Base-by-base conservation (phyloP, 2,888 invertebrate genomes). In the Zeuzera pyrina region DNA sequence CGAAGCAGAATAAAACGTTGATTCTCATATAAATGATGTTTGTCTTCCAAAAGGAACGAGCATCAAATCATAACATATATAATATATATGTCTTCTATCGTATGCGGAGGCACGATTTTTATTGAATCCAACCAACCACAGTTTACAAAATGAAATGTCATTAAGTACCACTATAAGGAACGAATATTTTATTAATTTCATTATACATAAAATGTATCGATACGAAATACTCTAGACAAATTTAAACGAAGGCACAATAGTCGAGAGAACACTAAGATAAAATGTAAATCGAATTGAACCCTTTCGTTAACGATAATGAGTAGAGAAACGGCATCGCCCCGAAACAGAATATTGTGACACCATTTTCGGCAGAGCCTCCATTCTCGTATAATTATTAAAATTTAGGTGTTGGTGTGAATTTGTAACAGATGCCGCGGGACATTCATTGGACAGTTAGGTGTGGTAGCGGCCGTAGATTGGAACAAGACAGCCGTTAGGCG, bases 251-350 rank as follows among this genome's bases (percentile, higher is more conserved):
- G 37, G 44, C 41, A 51, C 46, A 51, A 60, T 53, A 52, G 47
- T 40, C 40, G 37, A 33, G 32, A n/a, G n/a, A n/a, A n/a, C 29
- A 19, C 12, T 25, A 13, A 12, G 15, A 29, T 29, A 57, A 60
- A 70, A 68, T 66, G 65, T 65, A 66, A 68, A 69, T 67, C 59
- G 57, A 51, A 49, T 55, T 54, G 53, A 63, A 65, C 58, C 68
- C 67, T 65, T 67, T 64, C 63, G 64, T 67, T 63, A 64, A 65
- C 57, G 55, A 64, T 65, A 69, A 72, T 64, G 64, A 64, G 55
- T 41, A 52, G 47, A 57, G 49, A 58, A 63, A 66, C 56, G 56
- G 52, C 43, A 52, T 47, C 50, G 56, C 55, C 54, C 56, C 47
- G 38, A 61, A 63, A 55, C 53, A 49, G 56, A 64, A 60, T 45